phyloP scores from a whole-genome alignment of 2,113 vertebrate genomes.

The Strix aluco region DNA sequence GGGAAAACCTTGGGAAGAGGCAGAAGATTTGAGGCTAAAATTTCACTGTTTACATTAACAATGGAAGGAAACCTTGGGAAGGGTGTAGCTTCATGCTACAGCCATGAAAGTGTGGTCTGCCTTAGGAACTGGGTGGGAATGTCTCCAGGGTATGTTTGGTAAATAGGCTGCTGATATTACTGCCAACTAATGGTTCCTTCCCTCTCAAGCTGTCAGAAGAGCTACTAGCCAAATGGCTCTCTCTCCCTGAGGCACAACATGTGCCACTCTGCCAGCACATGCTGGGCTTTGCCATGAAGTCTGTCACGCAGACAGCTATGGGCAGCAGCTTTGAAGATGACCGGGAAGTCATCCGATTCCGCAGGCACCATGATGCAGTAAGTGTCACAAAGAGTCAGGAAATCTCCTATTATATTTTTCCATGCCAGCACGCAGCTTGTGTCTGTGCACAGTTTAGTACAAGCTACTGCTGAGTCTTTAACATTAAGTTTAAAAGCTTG shows the following conservation, averaged over 20 bases:
- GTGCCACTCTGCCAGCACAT: conserved; percentile 90
- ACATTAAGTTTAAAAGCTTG: background rate
- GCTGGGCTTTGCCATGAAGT: conserved; percentile 93
- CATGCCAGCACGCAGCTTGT: background rate
- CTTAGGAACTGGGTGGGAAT: background rate
- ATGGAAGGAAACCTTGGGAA: background rate
- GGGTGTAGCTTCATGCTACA: background rate
- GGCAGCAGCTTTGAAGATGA: conserved; percentile 87
- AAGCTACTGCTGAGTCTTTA: background rate
- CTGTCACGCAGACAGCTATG: conserved; percentile 88
- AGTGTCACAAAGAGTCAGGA: conserved; percentile 29
- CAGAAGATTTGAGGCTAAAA: background rate
- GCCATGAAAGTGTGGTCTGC: background rate
- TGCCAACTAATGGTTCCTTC: conserved; percentile 35
- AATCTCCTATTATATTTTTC: background rate
- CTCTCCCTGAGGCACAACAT: conserved; percentile 87
- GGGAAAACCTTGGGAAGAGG: background rate
- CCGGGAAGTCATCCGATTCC: conserved; percentile 87
- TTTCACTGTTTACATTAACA: background rate
- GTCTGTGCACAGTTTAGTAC: background rate
- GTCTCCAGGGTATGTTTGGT: conserved; percentile 17
- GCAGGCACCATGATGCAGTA: conserved; percentile 91
- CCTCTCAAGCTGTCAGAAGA: conserved; percentile 87
- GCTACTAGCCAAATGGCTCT: conserved; percentile 88
- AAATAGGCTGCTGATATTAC: conserved; percentile 15